These are phyloP conservation scores for Yponomeuta malinellus DNA, from an alignment of 2,888 invertebrate genomes.

Conservation along the genomic window DNA sequence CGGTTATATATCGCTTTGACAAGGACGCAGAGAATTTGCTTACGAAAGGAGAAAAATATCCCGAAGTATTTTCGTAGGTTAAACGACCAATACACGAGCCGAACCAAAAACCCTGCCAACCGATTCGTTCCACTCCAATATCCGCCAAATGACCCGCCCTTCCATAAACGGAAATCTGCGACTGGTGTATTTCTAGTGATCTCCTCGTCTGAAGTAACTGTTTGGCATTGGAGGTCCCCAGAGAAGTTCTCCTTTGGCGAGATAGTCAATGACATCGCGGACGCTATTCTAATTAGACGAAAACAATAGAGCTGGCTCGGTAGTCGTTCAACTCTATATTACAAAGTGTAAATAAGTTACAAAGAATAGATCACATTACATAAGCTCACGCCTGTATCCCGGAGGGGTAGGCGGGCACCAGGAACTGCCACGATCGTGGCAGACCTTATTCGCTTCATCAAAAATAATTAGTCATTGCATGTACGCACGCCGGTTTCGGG, in stretches of 20 bases:
- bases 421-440: too few relatives aligned
- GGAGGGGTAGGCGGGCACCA: too few relatives aligned
- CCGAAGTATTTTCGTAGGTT: too few relatives aligned
- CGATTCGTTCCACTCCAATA: constrained; percentile 1
- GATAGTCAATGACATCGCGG: not conserved
- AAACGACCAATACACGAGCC: too few relatives aligned
- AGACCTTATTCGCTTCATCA: too few relatives aligned
- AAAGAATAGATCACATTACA: too few relatives aligned
- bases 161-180: not conserved
- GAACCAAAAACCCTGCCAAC: not conserved
- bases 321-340: not conserved
- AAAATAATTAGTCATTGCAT: too few relatives aligned
- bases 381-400: too few relatives aligned
- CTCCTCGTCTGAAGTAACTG: not conserved
- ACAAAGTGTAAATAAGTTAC: not conserved
- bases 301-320: constrained; percentile 1
- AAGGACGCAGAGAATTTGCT: too few relatives aligned
- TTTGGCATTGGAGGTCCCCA: not conserved
- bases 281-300: constrained; percentile 6
- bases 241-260: not conserved
- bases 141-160: not conserved
- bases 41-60: too few relatives aligned
- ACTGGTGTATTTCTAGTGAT: not conserved
- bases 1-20: too few relatives aligned
- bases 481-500: too few relatives aligned